These are phyloP conservation scores for Crambe crambe DNA, from an alignment of 37 sponge, comb jelly and placozoan species.

Conservation along the genomic window DNA sequence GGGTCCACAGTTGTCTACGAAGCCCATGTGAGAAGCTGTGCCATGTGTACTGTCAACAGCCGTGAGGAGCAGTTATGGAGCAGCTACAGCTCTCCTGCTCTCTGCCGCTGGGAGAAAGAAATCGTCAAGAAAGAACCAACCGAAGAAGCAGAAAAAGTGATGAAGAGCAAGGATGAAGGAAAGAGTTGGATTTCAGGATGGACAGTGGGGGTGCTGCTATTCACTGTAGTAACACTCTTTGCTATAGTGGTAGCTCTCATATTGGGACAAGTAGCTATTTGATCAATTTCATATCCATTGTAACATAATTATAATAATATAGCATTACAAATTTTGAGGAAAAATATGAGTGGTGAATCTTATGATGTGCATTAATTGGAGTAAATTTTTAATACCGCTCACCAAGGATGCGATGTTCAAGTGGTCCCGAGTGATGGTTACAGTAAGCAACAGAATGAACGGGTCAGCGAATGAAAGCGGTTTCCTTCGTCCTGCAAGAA, in stretches of 20 bases:
- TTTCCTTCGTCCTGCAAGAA: slow-evolving; percentile 31
- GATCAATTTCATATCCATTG: too few relatives aligned
- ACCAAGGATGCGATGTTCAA: slow-evolving; percentile 42
- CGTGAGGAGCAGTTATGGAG: slow-evolving; percentile 50
- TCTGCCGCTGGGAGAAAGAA: slow-evolving; percentile 18
- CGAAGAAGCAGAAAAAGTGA: neutral
- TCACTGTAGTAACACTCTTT: slow-evolving; percentile 13
- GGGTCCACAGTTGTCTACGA: neutral
- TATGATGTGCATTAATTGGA: neutral
- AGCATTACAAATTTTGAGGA: too few relatives aligned
- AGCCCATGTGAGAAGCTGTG: slow-evolving; percentile 33
- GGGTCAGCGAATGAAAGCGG: slow-evolving; percentile 16
- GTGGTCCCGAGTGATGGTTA: slow-evolving; percentile 34
- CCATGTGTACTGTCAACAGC: slow-evolving; percentile 29
- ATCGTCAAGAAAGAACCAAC: neutral
- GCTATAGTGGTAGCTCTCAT: slow-evolving; percentile 17
- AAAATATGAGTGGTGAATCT: neutral
- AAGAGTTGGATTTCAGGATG: neutral
- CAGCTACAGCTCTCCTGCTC: neutral
- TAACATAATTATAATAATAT: too few relatives aligned
- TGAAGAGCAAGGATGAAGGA: neutral
- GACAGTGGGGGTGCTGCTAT: slow-evolving; percentile 3
- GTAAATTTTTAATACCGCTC: too few relatives aligned
- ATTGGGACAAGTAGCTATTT: slow-evolving; percentile 17
- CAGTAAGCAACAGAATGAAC: slow-evolving; percentile 17